Percentiles rank a stretch among this genome's conserved stretches.
These are phyloP conservation scores for Turritopsis dohrnii DNA, from an alignment of 30 jellyfish, hydroid and myxozoan genomes.

Conservation along the genomic window DNA sequence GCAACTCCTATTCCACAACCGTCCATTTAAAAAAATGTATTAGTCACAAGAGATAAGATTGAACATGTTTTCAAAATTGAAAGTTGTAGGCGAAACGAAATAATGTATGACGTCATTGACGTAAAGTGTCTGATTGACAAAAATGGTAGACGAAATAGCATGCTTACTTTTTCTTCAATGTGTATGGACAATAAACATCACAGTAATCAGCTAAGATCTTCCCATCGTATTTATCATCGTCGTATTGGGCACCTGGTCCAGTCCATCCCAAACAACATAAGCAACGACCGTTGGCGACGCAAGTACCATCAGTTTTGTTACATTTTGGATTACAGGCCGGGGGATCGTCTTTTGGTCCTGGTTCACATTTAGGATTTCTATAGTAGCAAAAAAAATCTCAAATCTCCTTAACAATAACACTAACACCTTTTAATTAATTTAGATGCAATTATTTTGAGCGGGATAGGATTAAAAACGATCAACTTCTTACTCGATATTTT, in stretches of 20 bases:
- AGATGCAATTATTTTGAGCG: neutral
- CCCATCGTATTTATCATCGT: neutral
- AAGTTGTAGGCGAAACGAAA: neutral
- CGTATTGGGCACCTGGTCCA: constrained; percentile 22
- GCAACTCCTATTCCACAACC: neutral
- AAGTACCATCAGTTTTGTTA: constrained; percentile 10
- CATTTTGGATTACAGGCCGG: constrained; percentile 32
- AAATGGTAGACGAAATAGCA: too few relatives aligned
- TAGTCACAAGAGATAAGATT: neutral
- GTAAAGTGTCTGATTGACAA: too few relatives aligned
- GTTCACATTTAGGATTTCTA: neutral
- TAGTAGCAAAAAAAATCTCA: neutral
- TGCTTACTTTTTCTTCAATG: neutral
- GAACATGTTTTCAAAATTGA: neutral
- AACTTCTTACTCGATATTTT: constrained; percentile 10
- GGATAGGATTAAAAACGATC: neutral
- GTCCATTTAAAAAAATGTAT: neutral
- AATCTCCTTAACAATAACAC: too few relatives aligned
- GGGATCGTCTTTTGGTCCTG: neutral
- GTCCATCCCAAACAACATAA: constrained; percentile 36
- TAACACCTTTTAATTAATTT: too few relatives aligned
- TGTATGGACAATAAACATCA: constrained; percentile 9
- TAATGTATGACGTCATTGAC: neutral
- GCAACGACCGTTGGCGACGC: constrained; percentile 29
- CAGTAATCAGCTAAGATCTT: constrained; percentile 6